phyloP scores from a whole-genome alignment of 2,888 invertebrate species.

The Lordiphosa andalusiaca region DNA sequence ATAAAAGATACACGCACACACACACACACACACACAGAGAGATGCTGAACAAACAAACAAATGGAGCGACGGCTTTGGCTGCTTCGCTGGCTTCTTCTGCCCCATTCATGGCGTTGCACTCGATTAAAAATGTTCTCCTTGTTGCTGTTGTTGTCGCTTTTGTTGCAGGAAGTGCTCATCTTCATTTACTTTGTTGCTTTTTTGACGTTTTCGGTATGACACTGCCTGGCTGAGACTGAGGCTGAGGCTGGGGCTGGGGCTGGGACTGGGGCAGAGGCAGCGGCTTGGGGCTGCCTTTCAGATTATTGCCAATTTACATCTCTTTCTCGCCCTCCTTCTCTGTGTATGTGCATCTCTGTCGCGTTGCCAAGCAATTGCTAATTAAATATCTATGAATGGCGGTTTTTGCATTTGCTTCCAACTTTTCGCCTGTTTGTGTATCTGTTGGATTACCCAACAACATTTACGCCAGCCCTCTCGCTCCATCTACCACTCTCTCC shows the following conservation, averaged over 20 bases:
- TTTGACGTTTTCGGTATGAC: constrained; percentile 42
- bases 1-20: constrained; percentile 62
- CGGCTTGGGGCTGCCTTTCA: constrained; percentile 31
- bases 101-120: constrained; percentile 73
- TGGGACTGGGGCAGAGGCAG: not conserved
- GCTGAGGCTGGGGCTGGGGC: constrained; percentile 19
- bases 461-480: not conserved
- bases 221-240: constrained; percentile 19
- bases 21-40: constrained; percentile 25
- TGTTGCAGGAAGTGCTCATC: constrained; percentile 76
- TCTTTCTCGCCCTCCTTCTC: constrained; percentile 13
- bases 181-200: constrained; percentile 60
- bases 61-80: constrained; percentile 12
- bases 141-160: constrained; percentile 52
- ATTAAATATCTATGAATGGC: constrained; percentile 76
- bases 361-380: constrained; percentile 47
- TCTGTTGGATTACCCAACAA: constrained; percentile 32
- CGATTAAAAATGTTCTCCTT: constrained; percentile 54
- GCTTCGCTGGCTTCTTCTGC: constrained; percentile 36
- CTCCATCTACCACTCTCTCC: not conserved
- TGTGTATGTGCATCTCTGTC: constrained; percentile 8
- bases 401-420: constrained; percentile 44
- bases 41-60: constrained; percentile 37
- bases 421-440: constrained; percentile 17
- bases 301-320: constrained; percentile 68